Conservation (phyloP, 2,113 vertebrate genomes). For the Lepus timidus region DNA sequence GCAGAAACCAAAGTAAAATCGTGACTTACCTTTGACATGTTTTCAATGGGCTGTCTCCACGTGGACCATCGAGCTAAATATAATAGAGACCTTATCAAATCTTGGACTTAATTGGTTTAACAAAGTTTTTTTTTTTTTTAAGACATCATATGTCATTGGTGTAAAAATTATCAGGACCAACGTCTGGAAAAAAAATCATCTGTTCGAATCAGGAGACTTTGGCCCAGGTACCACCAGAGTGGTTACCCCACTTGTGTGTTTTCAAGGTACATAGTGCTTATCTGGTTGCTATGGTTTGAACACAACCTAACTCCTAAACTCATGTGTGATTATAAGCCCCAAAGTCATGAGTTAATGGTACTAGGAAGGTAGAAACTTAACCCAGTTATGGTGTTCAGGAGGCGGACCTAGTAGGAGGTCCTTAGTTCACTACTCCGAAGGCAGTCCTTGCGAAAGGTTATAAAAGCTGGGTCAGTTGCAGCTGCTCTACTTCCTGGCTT, state of each 20-base stretch:
- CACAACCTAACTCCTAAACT: too few species aligned
- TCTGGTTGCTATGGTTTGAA: too few species aligned
- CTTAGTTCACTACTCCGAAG: too few species aligned
- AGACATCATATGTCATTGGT: neutral
- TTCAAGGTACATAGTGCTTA: neutral
- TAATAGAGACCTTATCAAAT: slow-evolving; percentile 4
- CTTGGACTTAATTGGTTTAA: slow-evolving; percentile 22
- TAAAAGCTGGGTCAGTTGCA: too few species aligned
- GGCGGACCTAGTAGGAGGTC: too few species aligned
- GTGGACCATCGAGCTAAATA: slow-evolving; percentile 30
- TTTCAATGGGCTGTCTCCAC: neutral
- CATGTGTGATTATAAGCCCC: too few species aligned
- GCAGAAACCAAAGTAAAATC: neutral
- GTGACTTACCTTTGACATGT: neutral
- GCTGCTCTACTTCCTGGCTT: too few species aligned
- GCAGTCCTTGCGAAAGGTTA: too few species aligned
- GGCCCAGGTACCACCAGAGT: neutral
- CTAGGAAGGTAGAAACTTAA: too few species aligned
- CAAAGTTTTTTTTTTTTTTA: neutral
- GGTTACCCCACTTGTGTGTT: neutral
- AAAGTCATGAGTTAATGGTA: too few species aligned
- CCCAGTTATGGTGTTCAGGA: too few species aligned
- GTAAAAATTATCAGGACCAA: neutral
- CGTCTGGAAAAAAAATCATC: neutral
- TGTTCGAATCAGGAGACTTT: neutral